phyloP scores from a whole-genome alignment of 2,797 vertebrate species.

The Hoplostethus atlanticus region DNA sequence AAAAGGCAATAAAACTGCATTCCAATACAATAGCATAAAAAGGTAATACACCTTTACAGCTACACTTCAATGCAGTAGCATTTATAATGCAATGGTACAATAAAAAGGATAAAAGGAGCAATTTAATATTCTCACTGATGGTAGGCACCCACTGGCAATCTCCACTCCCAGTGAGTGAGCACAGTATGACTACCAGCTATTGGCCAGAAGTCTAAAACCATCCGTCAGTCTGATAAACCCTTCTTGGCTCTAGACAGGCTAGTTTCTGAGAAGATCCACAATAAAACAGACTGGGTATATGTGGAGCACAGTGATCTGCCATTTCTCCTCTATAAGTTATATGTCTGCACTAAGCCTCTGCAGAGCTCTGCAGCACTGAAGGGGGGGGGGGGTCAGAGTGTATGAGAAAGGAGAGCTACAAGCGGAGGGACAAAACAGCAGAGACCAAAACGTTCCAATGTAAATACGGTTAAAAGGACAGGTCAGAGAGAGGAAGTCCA shows the following conservation, averaged over 20 bases:
- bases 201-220: neutral
- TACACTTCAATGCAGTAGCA: too few species aligned
- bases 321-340: slow-evolving; percentile 33
- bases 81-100: too few species aligned
- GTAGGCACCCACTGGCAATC: too few species aligned
- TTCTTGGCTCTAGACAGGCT: neutral
- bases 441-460: slow-evolving; percentile 9
- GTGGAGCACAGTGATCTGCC: slow-evolving; percentile 19
- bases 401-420: neutral
- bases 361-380: slow-evolving; percentile 69
- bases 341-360: slow-evolving; percentile 62
- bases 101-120: too few species aligned
- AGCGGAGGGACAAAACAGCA: slow-evolving; percentile 39
- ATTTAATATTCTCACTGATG: too few species aligned
- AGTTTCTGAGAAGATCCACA: neutral
- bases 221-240: neutral
- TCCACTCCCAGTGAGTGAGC: too few species aligned
- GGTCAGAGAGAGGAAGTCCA: too few species aligned
- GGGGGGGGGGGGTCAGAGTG: slow-evolving; percentile 36
- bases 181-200: neutral
- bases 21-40: too few species aligned
- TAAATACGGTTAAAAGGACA: neutral
- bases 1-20: too few species aligned
- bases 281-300: neutral
- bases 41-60: too few species aligned